Conservation (phyloP, 2,888 invertebrate genomes). For the Embidobia sp. region DNA sequence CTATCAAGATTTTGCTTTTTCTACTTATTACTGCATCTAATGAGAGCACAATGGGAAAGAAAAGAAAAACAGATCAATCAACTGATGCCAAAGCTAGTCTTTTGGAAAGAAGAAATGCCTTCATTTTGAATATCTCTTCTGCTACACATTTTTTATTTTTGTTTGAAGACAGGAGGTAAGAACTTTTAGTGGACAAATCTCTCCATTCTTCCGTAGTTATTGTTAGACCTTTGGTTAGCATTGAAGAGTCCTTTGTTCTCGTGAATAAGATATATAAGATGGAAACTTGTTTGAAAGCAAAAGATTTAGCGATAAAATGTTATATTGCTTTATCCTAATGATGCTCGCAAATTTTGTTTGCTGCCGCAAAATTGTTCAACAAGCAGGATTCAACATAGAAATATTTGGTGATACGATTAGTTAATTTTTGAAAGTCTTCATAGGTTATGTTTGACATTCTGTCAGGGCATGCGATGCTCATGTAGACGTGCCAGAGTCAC, state of each 20-base stretch:
- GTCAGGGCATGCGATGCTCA: not conserved
- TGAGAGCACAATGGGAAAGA: constrained; percentile 19
- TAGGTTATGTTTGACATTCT: not conserved
- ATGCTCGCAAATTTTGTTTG: constrained; percentile 15
- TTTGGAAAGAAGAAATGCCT: constrained; percentile 20
- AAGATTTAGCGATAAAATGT: constrained; percentile 26
- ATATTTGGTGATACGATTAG: constrained; percentile 8
- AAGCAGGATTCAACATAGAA: constrained; percentile 16
- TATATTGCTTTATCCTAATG: constrained; percentile 19
- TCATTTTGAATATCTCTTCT: constrained; percentile 22
- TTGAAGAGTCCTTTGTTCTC: constrained; percentile 20
- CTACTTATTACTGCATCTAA: constrained; percentile 25
- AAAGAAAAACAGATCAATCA: constrained; percentile 10
- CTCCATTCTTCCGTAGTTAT: constrained; percentile 15
- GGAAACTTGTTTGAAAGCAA: constrained; percentile 19
- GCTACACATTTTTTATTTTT: constrained; percentile 11
- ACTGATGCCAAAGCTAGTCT: not conserved
- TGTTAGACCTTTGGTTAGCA: constrained; percentile 6
- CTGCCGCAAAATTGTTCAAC: constrained; percentile 26
- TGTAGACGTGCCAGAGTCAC: not conserved
- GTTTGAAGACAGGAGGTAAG: constrained; percentile 15
- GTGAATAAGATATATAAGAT: constrained; percentile 16
- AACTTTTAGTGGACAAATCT: constrained; percentile 12
- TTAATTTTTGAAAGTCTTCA: constrained; percentile 7
- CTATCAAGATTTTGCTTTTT: constrained; percentile 25